Conservation (phyloP, 2,888 invertebrate genomes). For the Agrotis puta region DNA sequence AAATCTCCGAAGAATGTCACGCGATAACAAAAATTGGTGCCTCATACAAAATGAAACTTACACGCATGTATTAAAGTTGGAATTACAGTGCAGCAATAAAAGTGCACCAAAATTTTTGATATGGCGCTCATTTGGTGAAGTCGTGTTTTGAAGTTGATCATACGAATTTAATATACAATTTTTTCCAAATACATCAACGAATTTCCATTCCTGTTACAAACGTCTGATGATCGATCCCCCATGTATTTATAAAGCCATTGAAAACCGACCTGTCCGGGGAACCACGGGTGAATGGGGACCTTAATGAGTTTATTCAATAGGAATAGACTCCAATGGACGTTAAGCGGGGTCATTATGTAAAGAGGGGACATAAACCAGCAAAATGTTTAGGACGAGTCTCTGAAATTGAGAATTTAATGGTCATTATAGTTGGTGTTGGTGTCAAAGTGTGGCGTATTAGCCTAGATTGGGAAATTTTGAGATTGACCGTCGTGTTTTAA, state of each 20-base stretch:
- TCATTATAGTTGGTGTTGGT: slow-evolving; percentile 38
- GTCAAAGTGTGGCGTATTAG: slow-evolving; percentile 49
- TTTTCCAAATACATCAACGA: background rate
- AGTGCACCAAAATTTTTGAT: too few species aligned
- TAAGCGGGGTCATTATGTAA: slow-evolving; percentile 63
- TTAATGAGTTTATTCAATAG: slow-evolving; percentile 67
- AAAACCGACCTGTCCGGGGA: slow-evolving; percentile 49
- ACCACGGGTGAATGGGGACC: slow-evolving; percentile 51
- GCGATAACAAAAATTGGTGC: too few species aligned
- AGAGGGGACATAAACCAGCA: slow-evolving; percentile 55
- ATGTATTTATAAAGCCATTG: slow-evolving; percentile 51
- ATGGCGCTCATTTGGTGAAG: too few species aligned
- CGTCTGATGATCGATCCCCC: slow-evolving; percentile 32
- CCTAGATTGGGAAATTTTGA: slow-evolving; percentile 21
- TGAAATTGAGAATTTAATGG: slow-evolving; percentile 61
- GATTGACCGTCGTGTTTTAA: slow-evolving; percentile 18
- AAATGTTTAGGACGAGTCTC: slow-evolving; percentile 50
- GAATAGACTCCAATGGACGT: slow-evolving; percentile 60
- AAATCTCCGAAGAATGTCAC: too few species aligned
- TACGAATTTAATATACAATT: too few species aligned
- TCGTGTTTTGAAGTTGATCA: too few species aligned
- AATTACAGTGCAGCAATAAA: too few species aligned
- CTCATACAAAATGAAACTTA: too few species aligned
- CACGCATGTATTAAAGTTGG: too few species aligned
- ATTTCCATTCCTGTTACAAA: background rate